Evolutionary conservation across 2,797 vertebrate genomes (phyloP).

Genomic region (Neosilurus mollespiculum): DNA sequence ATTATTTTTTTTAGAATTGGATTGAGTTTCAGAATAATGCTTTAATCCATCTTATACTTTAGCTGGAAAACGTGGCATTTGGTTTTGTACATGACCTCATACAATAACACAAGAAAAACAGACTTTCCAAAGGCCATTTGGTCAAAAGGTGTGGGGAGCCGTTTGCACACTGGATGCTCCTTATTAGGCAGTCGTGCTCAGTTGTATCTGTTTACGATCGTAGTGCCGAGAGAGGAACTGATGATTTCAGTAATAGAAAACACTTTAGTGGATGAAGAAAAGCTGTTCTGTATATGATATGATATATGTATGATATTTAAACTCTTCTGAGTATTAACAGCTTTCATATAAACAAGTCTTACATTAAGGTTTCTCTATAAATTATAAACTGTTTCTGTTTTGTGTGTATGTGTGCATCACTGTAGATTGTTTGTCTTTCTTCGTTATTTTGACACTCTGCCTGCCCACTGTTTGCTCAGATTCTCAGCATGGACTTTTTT

Average conservation of each 20-base stretch:
- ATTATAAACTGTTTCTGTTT: background rate
- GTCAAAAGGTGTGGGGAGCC: background rate
- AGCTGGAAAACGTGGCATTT: background rate
- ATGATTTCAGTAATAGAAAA: background rate
- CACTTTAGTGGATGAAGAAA: background rate
- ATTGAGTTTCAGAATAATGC: background rate
- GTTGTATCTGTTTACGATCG: background rate
- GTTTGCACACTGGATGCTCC: background rate
- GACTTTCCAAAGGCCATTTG: background rate
- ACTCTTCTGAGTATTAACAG: background rate
- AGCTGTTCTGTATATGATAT: no score
- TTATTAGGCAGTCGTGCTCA: background rate
- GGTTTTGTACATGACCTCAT: background rate
- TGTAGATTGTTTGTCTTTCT: no score
- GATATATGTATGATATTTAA: no score
- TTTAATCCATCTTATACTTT: background rate
- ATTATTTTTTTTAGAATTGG: background rate
- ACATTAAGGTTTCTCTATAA: background rate
- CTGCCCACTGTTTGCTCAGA: slow-evolving; percentile 6
- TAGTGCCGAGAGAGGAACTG: background rate
- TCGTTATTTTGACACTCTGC: slow-evolving; percentile 9
- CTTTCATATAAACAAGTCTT: background rate
- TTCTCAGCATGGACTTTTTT: slow-evolving; percentile 13
- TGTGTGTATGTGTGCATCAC: background rate
- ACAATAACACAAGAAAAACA: background rate